A percentile compares a stretch with the other conserved stretches of the same genome.
These are phyloP conservation scores for Metopolophium dirhodum DNA, from an alignment of 1,140 invertebrate species.

Conservation along the genomic window DNA sequence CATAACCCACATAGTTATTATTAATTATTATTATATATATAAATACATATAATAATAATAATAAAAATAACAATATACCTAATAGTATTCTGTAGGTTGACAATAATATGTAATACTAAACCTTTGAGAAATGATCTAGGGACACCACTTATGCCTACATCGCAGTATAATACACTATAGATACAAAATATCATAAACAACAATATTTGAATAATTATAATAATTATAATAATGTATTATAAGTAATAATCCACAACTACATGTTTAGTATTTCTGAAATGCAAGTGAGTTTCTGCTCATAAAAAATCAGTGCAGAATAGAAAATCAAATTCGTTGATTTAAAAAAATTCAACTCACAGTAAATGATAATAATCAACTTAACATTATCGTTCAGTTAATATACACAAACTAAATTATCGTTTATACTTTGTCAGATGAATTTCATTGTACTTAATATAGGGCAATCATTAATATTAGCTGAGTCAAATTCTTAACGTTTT, in stretches of 20 bases:
- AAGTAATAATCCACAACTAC: background rate
- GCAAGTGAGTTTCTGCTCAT: background rate
- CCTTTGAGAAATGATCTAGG: background rate
- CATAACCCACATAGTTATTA: background rate
- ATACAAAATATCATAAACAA: background rate
- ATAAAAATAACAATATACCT: background rate
- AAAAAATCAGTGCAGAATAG: background rate
- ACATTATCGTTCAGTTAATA: too few relatives aligned
- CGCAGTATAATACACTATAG: background rate
- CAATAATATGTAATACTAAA: background rate
- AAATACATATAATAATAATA: background rate
- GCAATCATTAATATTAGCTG: background rate
- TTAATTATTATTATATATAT: too few relatives aligned
- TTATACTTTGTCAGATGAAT: background rate
- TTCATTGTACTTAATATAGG: background rate
- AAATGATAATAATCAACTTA: too few relatives aligned
- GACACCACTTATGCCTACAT: background rate
- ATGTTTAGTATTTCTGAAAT: background rate
- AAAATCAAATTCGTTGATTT: too few relatives aligned
- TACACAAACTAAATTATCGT: too few relatives aligned
- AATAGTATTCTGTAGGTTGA: background rate
- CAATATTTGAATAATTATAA: background rate
- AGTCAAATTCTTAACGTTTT: background rate
- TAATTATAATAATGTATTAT: background rate
- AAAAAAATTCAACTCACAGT: background rate